phyloP scores from a whole-genome alignment of 2,113 vertebrate genomes.

The Hippocampus comes region DNA sequence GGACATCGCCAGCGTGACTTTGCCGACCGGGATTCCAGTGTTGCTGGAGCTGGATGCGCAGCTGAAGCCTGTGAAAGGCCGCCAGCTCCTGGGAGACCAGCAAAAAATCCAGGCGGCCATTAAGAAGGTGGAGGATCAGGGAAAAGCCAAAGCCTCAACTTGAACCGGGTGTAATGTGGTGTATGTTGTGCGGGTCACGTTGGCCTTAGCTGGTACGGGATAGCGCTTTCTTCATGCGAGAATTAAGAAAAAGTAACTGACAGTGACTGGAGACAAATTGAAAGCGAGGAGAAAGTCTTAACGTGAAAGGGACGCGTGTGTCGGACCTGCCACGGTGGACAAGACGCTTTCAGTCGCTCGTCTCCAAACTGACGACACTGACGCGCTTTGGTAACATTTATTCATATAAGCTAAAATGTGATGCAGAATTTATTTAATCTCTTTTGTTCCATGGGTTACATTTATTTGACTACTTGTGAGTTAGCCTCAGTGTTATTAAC shows the following conservation, averaged over 20 bases:
- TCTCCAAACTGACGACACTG: neutral
- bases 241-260: neutral
- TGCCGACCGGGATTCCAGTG: conserved; percentile 91
- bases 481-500: neutral
- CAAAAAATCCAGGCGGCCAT: conserved; percentile 91
- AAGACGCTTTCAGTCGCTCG: neutral
- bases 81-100: conserved; percentile 89
- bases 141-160: conserved; percentile 77
- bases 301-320: neutral
- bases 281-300: neutral
- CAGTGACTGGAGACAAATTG: neutral
- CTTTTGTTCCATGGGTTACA: neutral
- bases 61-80: conserved; percentile 80
- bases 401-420: neutral
- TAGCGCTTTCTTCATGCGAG: neutral
- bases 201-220: conserved; percentile 1
- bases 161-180: conserved; percentile 39
- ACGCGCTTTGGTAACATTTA: neutral
- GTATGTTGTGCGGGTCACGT: neutral
- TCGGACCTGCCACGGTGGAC: neutral
- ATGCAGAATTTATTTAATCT: neutral
- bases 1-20: conserved; percentile 85
- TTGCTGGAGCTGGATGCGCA: conserved; percentile 89
- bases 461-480: neutral
- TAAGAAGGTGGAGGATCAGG: conserved; percentile 96